These are phyloP conservation scores for Apus apus DNA, from an alignment of 2,113 vertebrate species.

Conservation along the genomic window DNA sequence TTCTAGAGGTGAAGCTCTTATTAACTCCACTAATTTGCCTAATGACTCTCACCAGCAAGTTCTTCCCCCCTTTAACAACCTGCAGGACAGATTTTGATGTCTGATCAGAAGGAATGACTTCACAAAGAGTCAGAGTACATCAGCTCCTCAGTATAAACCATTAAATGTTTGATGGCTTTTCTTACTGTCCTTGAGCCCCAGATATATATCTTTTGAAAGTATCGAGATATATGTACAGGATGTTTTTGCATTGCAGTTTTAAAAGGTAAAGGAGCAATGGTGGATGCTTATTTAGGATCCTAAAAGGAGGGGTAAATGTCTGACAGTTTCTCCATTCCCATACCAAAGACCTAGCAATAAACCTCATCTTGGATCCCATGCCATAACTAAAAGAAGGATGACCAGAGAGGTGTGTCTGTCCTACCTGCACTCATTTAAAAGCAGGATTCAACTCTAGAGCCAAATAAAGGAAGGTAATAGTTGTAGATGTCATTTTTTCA, in stretches of 20 bases:
- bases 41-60: background rate
- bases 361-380: background rate
- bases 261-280: background rate
- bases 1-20: background rate
- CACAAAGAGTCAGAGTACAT: background rate
- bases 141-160: fast-evolving
- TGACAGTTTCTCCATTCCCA: background rate
- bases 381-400: background rate
- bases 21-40: background rate
- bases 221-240: background rate
- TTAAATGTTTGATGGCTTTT: fast-evolving
- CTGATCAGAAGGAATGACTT: background rate
- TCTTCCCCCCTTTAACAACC: background rate
- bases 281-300: background rate
- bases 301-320: background rate
- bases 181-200: background rate
- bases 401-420: background rate
- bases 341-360: background rate
- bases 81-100: background rate
- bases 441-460: background rate
- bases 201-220: background rate
- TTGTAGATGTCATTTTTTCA: background rate
- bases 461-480: background rate
- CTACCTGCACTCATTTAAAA: background rate
- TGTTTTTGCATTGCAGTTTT: background rate